Percentiles rank a stretch among this genome's conserved stretches.
Conservation (phyloP, 2,113 vertebrate species). For the Cyrtonyx montezumae region DNA sequence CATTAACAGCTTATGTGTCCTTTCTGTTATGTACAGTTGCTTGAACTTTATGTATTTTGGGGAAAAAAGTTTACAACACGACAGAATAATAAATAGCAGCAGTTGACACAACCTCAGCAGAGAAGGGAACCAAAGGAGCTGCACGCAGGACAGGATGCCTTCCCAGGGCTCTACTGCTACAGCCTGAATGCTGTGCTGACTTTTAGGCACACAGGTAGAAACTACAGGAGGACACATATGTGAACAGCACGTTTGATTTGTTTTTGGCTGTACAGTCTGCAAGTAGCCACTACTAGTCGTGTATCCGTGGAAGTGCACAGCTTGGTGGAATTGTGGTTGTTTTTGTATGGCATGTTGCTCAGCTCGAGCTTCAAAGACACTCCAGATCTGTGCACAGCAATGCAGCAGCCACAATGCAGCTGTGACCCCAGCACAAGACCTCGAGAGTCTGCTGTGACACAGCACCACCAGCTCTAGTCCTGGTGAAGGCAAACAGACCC, state of each 20-base stretch:
- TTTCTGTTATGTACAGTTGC: conserved; percentile 46
- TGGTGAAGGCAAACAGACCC: neutral
- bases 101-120: neutral
- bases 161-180: conserved; percentile 18
- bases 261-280: neutral
- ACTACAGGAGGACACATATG: neutral
- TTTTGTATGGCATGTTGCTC: neutral
- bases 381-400: neutral
- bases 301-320: neutral
- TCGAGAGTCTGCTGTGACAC: neutral
- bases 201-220: conserved; percentile 25
- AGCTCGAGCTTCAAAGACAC: neutral
- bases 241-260: conserved; percentile 34
- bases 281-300: neutral
- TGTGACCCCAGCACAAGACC: neutral
- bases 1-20: conserved; percentile 11
- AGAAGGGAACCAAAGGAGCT: neutral
- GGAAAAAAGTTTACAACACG: conserved; percentile 43
- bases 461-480: neutral
- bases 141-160: neutral
- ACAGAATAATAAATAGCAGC: conserved; percentile 26
- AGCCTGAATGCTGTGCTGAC: conserved; percentile 47
- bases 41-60: conserved; percentile 45
- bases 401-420: neutral
- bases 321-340: neutral